Percentiles rank a stretch among this genome's conserved stretches.
Evolutionary conservation across 2,888 invertebrate genomes (phyloP).

Genomic region (Lapara coniferarum): DNA sequence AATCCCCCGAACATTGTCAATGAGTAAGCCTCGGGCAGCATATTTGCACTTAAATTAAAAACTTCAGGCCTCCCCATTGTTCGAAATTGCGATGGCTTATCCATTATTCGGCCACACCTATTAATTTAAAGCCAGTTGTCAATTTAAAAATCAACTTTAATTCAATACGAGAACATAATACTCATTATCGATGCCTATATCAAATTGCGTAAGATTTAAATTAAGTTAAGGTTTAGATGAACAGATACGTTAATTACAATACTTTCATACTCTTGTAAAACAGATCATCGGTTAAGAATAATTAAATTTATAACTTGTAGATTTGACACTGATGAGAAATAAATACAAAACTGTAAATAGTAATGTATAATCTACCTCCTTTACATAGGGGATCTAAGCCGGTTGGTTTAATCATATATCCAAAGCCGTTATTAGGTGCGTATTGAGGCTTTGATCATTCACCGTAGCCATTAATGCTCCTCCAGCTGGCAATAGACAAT

Average conservation of each 20-base stretch:
- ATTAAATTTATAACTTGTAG: background rate
- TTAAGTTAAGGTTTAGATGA: background rate
- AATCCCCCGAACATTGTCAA: slow-evolving; percentile 3
- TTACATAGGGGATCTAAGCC: background rate
- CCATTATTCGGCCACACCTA: slow-evolving; percentile 4
- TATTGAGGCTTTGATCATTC: slow-evolving; percentile 36
- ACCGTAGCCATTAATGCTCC: slow-evolving; percentile 10
- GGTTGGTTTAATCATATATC: background rate
- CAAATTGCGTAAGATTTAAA: background rate
- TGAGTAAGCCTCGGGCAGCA: slow-evolving; percentile 1
- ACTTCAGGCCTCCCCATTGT: slow-evolving; percentile 1
- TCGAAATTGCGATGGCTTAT: slow-evolving; percentile 17
- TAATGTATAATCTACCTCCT: background rate
- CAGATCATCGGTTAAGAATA: background rate
- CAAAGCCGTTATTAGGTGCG: background rate
- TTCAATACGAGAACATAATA: slow-evolving; percentile 2
- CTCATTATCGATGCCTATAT: background rate
- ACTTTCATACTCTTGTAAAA: background rate
- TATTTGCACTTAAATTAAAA: slow-evolving; percentile 5
- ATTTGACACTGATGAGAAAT: background rate
- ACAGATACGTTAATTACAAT: background rate
- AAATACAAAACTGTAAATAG: background rate
- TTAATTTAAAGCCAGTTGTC: slow-evolving; percentile 6
- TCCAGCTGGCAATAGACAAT: slow-evolving; percentile 8
- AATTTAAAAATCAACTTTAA: slow-evolving; percentile 8